These are phyloP conservation scores for Eriosoma lanigerum DNA, from an alignment of 1,140 invertebrate species.

Conservation along the genomic window DNA sequence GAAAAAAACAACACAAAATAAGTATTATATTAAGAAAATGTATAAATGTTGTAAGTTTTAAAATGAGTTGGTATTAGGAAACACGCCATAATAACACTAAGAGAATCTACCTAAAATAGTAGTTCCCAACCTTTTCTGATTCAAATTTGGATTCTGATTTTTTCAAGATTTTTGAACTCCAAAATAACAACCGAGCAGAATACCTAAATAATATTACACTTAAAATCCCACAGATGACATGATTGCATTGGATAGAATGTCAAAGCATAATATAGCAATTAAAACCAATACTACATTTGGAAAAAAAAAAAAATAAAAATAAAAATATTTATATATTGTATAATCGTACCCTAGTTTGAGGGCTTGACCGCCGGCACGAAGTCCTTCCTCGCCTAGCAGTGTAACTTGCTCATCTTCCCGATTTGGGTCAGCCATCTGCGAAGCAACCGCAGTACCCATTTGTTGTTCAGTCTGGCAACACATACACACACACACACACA, in stretches of 20 bases:
- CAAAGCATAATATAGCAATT: conserved; percentile 37
- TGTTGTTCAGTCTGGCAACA: conserved; percentile 66
- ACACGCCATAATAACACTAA: conserved; percentile 27
- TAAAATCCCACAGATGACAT: conserved; percentile 37
- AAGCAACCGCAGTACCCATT: conserved; percentile 57
- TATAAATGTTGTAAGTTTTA: neutral
- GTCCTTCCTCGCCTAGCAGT: conserved; percentile 89
- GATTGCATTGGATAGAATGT: conserved; percentile 40
- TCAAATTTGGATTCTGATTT: conserved; percentile 42
- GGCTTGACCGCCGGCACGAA: conserved; percentile 80
- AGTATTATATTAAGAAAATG: conserved; percentile 18
- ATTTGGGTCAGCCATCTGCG: conserved; percentile 86
- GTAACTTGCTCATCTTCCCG: conserved; percentile 92
- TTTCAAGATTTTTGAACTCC: conserved; percentile 46
- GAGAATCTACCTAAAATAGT: conserved; percentile 48
- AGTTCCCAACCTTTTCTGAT: conserved; percentile 46
- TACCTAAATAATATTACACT: conserved; percentile 44
- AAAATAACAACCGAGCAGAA: conserved; percentile 38
- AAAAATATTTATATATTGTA: conserved; percentile 14
- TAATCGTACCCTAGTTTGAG: conserved; percentile 86
- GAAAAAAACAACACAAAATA: neutral
- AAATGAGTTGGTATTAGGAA: neutral
- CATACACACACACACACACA: conserved; percentile 58
- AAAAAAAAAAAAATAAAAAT: neutral
- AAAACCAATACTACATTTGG: conserved; percentile 40